Conservation (phyloP, 2,113 vertebrate genomes). For the Telmatochromis sp. region DNA sequence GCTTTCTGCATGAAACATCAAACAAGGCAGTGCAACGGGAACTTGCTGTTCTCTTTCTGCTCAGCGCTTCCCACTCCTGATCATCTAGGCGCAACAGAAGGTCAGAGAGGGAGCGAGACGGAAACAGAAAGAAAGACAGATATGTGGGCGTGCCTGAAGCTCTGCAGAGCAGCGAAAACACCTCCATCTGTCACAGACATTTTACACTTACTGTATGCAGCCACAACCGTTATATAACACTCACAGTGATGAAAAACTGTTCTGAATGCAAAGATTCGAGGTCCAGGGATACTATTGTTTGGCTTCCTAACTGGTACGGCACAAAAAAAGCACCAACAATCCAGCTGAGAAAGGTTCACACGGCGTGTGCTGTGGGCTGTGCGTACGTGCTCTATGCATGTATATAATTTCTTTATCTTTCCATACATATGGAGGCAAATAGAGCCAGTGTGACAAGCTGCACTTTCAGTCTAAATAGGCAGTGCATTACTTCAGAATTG, state of each 20-base stretch:
- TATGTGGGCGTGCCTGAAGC: slow-evolving; percentile 42
- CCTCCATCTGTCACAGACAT: slow-evolving; percentile 54
- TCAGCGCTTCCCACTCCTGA: slow-evolving; percentile 48
- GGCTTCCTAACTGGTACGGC: background rate
- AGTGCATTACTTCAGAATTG: background rate
- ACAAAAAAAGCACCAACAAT: background rate
- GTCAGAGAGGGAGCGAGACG: slow-evolving; percentile 42
- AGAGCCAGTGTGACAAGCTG: background rate
- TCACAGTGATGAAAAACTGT: slow-evolving; percentile 11
- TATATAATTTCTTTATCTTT: background rate
- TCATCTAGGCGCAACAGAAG: slow-evolving; percentile 42
- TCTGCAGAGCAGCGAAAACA: slow-evolving; percentile 48
- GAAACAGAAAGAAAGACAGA: slow-evolving; percentile 43
- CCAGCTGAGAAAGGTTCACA: background rate
- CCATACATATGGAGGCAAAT: background rate
- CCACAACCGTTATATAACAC: slow-evolving; percentile 39
- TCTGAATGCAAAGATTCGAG: slow-evolving; percentile 11
- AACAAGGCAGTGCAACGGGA: slow-evolving; percentile 30
- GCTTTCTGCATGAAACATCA: slow-evolving; percentile 46
- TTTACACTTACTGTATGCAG: slow-evolving; percentile 27
- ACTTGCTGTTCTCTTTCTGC: slow-evolving; percentile 37
- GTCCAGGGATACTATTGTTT: slow-evolving; percentile 17
- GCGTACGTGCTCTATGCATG: background rate
- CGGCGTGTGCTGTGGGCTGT: background rate
- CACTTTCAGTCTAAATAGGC: background rate